Base-by-base conservation (phyloP, 2,113 vertebrate genomes). In the Bombycilla garrulus region DNA sequence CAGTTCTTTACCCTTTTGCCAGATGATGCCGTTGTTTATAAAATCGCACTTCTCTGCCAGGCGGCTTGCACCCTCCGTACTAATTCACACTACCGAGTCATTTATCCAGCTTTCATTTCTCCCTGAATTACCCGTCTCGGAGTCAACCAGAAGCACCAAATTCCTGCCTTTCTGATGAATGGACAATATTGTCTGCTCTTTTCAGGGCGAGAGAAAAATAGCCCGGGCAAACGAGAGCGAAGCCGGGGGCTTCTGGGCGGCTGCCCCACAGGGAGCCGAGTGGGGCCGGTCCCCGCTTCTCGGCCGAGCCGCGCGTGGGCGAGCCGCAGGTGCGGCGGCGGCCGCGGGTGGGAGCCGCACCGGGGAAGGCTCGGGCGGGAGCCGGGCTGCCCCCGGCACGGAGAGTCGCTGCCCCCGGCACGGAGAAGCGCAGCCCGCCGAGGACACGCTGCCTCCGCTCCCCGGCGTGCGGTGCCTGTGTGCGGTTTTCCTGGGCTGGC, bases 141-240 rank as follows among this genome's bases (percentile, higher is more conserved):
- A 90, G 81, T 93, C 87, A 76, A 81, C 73, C 84, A 89, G 87
- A 87, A 95, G 61, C 78, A 81, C 90, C 88, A 50, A 86, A 94
- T 94, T 94, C 88, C 85, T 92, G 92, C 94, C 88, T 87, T 73
- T 83, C 84, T 89, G 95, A 94, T 89, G 88, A 72, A 96, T 80
- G 95, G 64, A 65, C 92, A 82, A 57, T 61, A 61, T 65, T 22
- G 79, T 45, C 88, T 80, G 81, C 82, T 79, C 26, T 77, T 89
- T 92, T 84, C 92, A 73, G 73, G 81, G 77, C 9, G 38, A 62
- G 81, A 82, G 82, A 91, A 83, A 91, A 94, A 91, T 65, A 65
- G 76, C 81, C 70, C 77, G 38, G 83, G 81, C 60, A 50, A 89
- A 71, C 18, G 56, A 38, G 45, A 57, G 31, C 31, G 60, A 33